A percentile compares a stretch with the other conserved stretches of the same genome.
These are phyloP conservation scores for Grapholita molesta DNA, from an alignment of 1,140 invertebrate species.

Conservation along the genomic window DNA sequence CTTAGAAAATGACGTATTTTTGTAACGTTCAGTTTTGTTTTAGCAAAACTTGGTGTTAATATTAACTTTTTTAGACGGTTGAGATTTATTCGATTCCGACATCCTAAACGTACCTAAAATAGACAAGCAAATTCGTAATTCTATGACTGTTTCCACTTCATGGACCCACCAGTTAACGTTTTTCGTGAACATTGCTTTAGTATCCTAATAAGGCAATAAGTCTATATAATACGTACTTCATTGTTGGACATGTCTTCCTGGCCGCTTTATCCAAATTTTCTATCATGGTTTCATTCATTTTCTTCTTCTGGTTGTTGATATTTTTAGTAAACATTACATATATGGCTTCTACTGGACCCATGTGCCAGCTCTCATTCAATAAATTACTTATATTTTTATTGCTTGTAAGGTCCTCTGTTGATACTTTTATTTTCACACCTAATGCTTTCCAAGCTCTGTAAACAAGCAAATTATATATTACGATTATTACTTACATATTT, in stretches of 20 bases:
- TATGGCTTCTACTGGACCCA: slow-evolving; percentile 4
- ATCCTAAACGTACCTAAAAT: no score
- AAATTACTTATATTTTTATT: neutral
- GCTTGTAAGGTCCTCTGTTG: neutral
- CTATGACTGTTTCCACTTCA: no score
- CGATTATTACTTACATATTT: no score
- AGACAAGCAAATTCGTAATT: no score
- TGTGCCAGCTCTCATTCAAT: slow-evolving; percentile 1
- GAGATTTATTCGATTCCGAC: no score
- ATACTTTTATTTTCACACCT: slow-evolving; percentile 13
- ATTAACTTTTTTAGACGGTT: no score
- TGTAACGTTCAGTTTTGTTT: no score
- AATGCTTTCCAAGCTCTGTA: neutral
- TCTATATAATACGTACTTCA: slow-evolving; percentile 8
- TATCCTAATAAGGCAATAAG: no score
- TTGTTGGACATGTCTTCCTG: slow-evolving; percentile 2
- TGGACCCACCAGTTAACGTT: no score
- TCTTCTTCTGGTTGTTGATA: neutral
- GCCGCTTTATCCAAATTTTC: neutral
- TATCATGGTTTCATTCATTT: neutral
- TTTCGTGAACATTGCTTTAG: no score
- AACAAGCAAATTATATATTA: neutral
- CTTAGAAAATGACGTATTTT: no score
- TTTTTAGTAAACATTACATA: neutral
- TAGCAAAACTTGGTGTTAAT: no score